Base-by-base conservation (phyloP, 2,888 invertebrate species). In the Teinopalpus imperialis region DNA sequence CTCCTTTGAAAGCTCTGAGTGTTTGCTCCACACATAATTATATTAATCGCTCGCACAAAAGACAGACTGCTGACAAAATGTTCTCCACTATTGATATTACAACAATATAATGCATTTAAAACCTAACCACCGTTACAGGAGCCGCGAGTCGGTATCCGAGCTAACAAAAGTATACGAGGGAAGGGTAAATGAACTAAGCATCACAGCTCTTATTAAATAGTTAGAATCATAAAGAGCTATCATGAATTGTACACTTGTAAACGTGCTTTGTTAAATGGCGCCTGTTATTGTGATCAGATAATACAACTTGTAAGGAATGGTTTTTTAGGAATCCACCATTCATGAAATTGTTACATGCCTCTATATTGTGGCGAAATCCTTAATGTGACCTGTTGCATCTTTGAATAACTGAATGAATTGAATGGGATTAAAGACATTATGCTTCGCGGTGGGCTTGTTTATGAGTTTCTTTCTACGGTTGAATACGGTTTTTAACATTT, bases 221-320 rank as follows among this genome's bases (percentile, higher is more conserved):
- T 86, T 63, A 68, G 76, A 58, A 72, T 78, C 61, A 82, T 87
- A 87, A 85, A 87, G 80, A 85, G 77, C 78, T 81, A 86, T 83
- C 75, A 72, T 85, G 85, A 86, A 87, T 82, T 76, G 81, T 86
- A 86, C 87, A 88, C 87, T 87, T 87, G 87, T 87, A 85, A 76
- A 76, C 68, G 69, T 63, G 74, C 79, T 78, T 87, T 87, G 87
- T 87, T 81, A 80, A 63, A 60, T 66, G 83, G 79, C 82, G 87
- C 81, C 72, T 80, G 82, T 75, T 78, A 83, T 86, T 87, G 85
- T 86, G 52, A 54, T 69, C 82, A 85, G 76, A 88, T 87, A 88
- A 88, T 88, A 74, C 75, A 78, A 83, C 80, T 85, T 86, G 85
- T 79, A 86, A 87, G 88, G 76, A 86, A 81, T 75, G 81, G n/a